A percentile compares a stretch with the other conserved stretches of the same genome.
phyloP scores from a whole-genome alignment of 2,113 vertebrate genomes.

The Gopherus flavomarginatus region DNA sequence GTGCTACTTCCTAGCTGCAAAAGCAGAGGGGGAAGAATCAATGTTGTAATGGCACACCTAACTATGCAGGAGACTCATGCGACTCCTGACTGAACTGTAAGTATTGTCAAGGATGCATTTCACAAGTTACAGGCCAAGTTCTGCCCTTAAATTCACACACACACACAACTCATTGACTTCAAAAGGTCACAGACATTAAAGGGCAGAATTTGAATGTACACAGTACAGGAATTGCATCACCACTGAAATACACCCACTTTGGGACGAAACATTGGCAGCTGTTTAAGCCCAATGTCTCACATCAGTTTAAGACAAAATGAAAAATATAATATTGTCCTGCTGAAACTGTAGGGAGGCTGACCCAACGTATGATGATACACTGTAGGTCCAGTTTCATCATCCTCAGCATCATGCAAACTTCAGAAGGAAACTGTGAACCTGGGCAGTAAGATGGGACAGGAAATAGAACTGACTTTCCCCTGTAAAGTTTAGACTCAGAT shows the following conservation, averaged over 20 bases:
- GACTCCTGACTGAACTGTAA: neutral
- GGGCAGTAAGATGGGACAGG: neutral
- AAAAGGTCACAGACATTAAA: neutral
- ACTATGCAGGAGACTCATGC: neutral
- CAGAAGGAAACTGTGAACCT: neutral
- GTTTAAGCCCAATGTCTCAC: neutral
- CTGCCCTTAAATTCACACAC: neutral
- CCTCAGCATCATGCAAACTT: neutral
- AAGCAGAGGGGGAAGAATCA: too few relatives aligned
- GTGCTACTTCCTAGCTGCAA: neutral
- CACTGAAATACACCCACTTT: neutral
- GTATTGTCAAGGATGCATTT: neutral
- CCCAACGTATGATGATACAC: neutral
- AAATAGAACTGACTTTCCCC: neutral
- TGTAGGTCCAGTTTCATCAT: neutral
- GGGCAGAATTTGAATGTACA: neutral
- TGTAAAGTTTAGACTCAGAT: neutral
- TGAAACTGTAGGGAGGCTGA: neutral
- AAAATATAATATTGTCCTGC: neutral
- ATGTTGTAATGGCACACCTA: neutral
- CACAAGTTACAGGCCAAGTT: neutral
- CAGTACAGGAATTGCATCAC: neutral
- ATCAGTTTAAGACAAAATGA: neutral
- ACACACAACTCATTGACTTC: neutral
- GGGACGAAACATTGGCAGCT: neutral